These are phyloP conservation scores for Drosophila pseudoobscura DNA, from an alignment of 1,140 invertebrate species.

Conservation along the genomic window DNA sequence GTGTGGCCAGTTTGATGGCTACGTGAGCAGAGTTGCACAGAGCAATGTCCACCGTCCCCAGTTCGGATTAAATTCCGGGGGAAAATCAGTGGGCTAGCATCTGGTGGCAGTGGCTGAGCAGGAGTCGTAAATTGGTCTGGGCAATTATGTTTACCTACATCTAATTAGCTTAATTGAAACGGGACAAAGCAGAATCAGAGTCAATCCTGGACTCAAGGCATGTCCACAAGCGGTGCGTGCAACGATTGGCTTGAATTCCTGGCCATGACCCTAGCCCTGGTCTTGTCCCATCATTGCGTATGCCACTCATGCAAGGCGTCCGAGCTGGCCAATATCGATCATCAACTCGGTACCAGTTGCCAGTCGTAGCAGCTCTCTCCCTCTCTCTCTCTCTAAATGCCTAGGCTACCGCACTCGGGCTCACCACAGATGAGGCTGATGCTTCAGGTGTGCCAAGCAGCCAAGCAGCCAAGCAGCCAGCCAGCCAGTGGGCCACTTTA, in stretches of 20 bases:
- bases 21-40: conserved; percentile 15
- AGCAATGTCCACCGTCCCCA: neutral
- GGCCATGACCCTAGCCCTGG: neutral
- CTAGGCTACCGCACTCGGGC: conserved; percentile 28
- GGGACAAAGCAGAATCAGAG: conserved; percentile 35
- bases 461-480: conserved; percentile 15
- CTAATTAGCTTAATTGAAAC: conserved; percentile 79
- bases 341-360: conserved; percentile 1
- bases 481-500: conserved; percentile 24
- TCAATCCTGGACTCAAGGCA: no score
- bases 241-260: conserved; percentile 17
- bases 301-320: conserved; percentile 27
- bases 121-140: conserved; percentile 62
- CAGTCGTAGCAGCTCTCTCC: neutral
- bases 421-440: conserved; percentile 23
- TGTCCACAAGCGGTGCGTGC: conserved; percentile 16
- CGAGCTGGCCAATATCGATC: conserved; percentile 25
- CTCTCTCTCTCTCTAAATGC: conserved; percentile 15
- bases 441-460: conserved; percentile 25
- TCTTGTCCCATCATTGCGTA: conserved; percentile 31
- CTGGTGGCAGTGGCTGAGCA: neutral
- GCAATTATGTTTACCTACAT: conserved; percentile 74
- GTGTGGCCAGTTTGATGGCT: conserved; percentile 25
- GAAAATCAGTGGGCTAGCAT: conserved; percentile 13
- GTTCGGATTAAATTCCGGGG: conserved; percentile 26